Base-by-base conservation (phyloP, 2,888 invertebrate species). In the Clivina fossor region DNA sequence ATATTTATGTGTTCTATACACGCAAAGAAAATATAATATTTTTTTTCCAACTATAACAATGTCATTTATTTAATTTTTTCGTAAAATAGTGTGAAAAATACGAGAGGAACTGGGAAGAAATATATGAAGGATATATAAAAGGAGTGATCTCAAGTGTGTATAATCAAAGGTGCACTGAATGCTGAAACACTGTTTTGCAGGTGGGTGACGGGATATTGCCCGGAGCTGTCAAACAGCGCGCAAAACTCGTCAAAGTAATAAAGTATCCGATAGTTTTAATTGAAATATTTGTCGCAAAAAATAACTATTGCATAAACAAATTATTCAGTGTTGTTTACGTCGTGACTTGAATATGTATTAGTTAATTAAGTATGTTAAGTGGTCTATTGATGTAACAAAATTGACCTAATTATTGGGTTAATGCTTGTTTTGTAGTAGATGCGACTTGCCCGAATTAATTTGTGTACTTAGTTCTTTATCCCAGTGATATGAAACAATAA, bases 341-440 rank as follows among this genome's bases (percentile, higher is more conserved):
- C 9, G 8, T 24, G 4, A 4, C 26, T 22, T 24, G 22, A 22
- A 32, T 33, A 47, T 33, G 47, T 22, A 47, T 33, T 47, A 47
- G 11, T 33, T 33, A 47, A 47, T 32, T 33, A 47, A 47, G 47
- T 33, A 32, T 47, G 47, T 47, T 28, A 33, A 47, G n/a, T 33
- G 47, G 20, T 49, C 38, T 51, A 51, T 51, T 53, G 53, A 53
- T 53, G 37, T 26, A 53, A 44, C 44, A 44, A 53, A 53, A 53
- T 53, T 53, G 53, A 53, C 53, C 53, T 44, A 35, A 53, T 44
- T 49, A 40, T 28, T 38, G 38, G 18, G 49, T 49, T 49, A 49
- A 38, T 26, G 26, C 18, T 38, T 37, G 44, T 44, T n/a, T 44
- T 44, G 44, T 28, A 32, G 44, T 30, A 18, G 43, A n/a, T 44